Base-by-base conservation (phyloP, 2,113 vertebrate genomes). In the Corvus moneduloides region DNA sequence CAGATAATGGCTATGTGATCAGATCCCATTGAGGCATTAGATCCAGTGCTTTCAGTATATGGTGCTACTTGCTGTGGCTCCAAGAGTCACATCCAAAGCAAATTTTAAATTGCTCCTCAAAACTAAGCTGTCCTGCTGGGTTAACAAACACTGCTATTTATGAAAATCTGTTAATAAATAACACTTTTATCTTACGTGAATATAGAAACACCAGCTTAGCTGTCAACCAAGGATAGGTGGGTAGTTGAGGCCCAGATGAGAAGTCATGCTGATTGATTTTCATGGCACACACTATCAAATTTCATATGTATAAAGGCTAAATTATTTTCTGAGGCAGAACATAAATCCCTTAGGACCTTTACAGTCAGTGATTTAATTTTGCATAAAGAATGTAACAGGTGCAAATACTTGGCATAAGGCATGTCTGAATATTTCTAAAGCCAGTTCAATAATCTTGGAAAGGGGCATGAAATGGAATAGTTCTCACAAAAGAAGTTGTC, bases 381-480 rank as follows among this genome's bases (percentile, higher is more conserved):
- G 82, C 87, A 90, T 93, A 77, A 85, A 94, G 84, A 93, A 80
- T 74, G 59, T 80, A 94, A 83, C 94, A 95, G 96, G 95, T 97
- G 91, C 91, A 94, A 91, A 90, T 87, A 96, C n/a, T n/a, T 97
- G 90, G 90, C 87, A 51, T 76, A 80, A 89, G 7, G 11, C 59
- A 28, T 16, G 30, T 80, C 87, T 96, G 87, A 90, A 55, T 91
- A 88, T 85, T 96, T 95, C 84, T 83, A 35, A 93, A 94, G 59
- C 62, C 75, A 68, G 75, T 87, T 95, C 89, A 78, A 93, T 94
- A 95, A 55, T 79, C 81, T 88, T 85, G 46, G 83, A 88, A 93
- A 83, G 77, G 30, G 46, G 30, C 51, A 83, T 78, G 68, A 92
- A 90, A 80, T 77, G 17, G 46, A 90, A 74, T 46, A 44, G 43